phyloP scores from a whole-genome alignment of 2,888 invertebrate species.

The Pedicia rivosa region DNA sequence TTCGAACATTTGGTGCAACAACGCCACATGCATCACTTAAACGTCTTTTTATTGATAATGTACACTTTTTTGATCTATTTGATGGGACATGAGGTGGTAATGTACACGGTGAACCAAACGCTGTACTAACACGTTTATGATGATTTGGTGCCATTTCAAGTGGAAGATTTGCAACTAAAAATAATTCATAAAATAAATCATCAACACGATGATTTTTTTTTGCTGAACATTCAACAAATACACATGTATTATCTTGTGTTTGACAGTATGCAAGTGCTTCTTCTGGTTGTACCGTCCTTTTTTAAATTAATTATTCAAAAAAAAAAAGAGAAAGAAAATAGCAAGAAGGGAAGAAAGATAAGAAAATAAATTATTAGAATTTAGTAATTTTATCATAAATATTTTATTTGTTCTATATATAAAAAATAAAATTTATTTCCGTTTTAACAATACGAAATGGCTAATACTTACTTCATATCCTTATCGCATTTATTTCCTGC shows the following conservation, averaged over 20 bases:
- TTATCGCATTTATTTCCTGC: conserved; percentile 79
- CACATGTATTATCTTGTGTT: conserved; percentile 58
- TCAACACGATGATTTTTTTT: conserved; percentile 67
- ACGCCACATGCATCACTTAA: conserved; percentile 79
- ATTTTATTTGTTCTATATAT: background rate
- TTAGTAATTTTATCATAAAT: too few species aligned
- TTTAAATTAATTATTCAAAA: conserved; percentile 13
- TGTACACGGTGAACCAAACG: conserved; percentile 61
- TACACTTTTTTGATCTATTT: conserved; percentile 54
- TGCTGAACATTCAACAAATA: conserved; percentile 70
- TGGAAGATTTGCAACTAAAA: conserved; percentile 66
- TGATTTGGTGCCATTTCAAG: conserved; percentile 81
- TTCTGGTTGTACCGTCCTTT: conserved; percentile 61
- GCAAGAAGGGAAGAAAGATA: background rate
- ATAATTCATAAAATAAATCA: conserved; percentile 70
- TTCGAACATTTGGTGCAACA: conserved; percentile 71
- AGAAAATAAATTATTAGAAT: background rate
- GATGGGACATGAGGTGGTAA: conserved; percentile 49
- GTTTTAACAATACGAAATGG: too few species aligned
- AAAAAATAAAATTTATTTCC: background rate
- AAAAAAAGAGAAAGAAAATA: conserved; percentile 5
- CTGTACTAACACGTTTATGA: conserved; percentile 62
- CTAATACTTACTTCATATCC: conserved; percentile 56
- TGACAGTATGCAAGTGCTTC: conserved; percentile 65
- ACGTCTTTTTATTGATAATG: conserved; percentile 64